Evolutionary conservation across 2,797 vertebrate genomes (phyloP).

Genomic region (Pangasius djambal): DNA sequence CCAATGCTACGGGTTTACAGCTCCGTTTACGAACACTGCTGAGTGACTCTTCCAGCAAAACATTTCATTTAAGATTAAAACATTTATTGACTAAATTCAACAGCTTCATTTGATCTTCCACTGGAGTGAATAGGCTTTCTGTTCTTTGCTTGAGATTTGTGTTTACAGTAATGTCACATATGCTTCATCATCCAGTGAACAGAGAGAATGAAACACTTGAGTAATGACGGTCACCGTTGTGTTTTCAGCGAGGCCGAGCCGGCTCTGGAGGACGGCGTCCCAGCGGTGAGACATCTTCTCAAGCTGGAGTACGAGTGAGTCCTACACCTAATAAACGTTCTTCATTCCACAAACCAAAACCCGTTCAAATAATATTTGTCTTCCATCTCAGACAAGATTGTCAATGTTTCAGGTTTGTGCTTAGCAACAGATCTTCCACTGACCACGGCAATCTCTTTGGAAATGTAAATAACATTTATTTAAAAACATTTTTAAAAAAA

Average conservation of each 20-base stretch:
- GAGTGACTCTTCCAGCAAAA: not conserved
- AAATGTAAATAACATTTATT: too few species aligned
- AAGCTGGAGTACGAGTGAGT: constrained; percentile 90
- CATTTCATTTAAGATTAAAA: not conserved
- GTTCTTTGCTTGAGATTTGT: not conserved
- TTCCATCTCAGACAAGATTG: not conserved
- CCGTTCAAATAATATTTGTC: not conserved
- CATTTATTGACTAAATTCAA: not conserved
- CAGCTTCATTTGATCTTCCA: not conserved
- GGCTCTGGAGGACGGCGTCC: constrained; percentile 73
- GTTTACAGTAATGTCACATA: not conserved
- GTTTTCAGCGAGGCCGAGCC: constrained; percentile 61
- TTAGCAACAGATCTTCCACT: too few species aligned
- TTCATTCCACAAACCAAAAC: not conserved
- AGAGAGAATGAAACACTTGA: not conserved
- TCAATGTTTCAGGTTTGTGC: not conserved
- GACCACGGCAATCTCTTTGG: too few species aligned
- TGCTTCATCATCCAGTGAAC: not conserved
- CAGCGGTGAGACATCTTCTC: constrained; percentile 82
- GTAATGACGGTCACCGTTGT: constrained; percentile 3
- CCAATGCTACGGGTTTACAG: not conserved
- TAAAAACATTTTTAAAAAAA: too few species aligned
- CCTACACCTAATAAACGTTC: not conserved
- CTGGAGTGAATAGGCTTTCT: not conserved
- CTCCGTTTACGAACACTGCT: not conserved